phyloP scores from a whole-genome alignment of 2,888 invertebrate species.

The Phragmatobia fuliginosa region DNA sequence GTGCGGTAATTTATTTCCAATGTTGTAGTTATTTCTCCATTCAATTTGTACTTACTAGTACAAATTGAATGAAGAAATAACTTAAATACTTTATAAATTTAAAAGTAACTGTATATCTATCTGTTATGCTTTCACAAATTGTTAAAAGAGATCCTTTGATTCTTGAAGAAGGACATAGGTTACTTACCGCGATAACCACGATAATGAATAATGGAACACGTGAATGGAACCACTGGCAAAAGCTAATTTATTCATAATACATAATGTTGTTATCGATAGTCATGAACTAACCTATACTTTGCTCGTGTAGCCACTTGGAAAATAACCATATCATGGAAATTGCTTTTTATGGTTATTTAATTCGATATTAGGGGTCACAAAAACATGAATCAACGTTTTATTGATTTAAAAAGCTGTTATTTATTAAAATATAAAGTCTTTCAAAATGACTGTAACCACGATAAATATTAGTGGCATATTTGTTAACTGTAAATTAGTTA shows the following conservation, averaged over 20 bases:
- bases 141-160: too few relatives aligned
- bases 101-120: too few relatives aligned
- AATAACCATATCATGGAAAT: not conserved
- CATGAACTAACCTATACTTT: not conserved
- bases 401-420: not conserved
- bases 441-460: not conserved
- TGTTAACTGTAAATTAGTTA: not conserved
- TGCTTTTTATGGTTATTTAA: too few relatives aligned
- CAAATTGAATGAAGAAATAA: too few relatives aligned
- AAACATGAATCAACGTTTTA: not conserved
- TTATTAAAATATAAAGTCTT: not conserved
- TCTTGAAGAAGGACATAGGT: too few relatives aligned
- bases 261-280: not conserved
- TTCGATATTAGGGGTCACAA: not conserved
- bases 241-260: not conserved
- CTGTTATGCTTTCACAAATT: too few relatives aligned
- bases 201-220: too few relatives aligned
- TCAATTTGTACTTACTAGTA: too few relatives aligned
- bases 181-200: too few relatives aligned
- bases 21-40: not conserved
- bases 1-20: conserved; percentile 3
- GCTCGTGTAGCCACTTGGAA: not conserved
- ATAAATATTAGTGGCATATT: not conserved
- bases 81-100: too few relatives aligned
- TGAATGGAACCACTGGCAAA: too few relatives aligned